Percentiles rank a stretch among this genome's conserved stretches.
Conservation (phyloP, 1,140 invertebrate genomes). For the Plutomurus gul region DNA sequence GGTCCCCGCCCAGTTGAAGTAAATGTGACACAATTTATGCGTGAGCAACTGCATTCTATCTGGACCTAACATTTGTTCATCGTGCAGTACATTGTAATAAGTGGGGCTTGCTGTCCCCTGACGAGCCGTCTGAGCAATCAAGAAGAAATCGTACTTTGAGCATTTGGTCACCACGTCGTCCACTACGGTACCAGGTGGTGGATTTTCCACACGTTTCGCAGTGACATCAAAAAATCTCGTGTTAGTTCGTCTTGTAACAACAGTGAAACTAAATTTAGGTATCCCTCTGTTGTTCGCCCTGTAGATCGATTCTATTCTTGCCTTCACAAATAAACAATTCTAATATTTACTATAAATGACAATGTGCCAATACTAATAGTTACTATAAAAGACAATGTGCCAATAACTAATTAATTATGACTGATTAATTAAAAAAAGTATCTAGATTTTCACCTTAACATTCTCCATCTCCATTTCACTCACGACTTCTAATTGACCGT, state of each 20-base stretch:
- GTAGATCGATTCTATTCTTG: background rate
- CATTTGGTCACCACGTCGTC: conserved; percentile 73
- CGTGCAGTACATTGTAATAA: conserved; percentile 64
- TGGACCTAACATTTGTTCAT: conserved; percentile 58
- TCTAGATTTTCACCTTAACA: background rate
- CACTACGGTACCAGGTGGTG: conserved; percentile 78
- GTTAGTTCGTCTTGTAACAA: conserved; percentile 91
- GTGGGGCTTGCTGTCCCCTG: conserved; percentile 66
- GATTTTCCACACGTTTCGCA: conserved; percentile 67
- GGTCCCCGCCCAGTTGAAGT: conserved; percentile 66
- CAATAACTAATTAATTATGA: background rate
- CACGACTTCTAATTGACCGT: conserved; percentile 76
- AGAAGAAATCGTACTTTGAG: conserved; percentile 63
- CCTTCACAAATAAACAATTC: no score
- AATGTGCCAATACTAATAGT: no score
- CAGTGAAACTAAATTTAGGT: conserved; percentile 74
- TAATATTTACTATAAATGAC: no score
- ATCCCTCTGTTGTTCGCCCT: conserved; percentile 48
- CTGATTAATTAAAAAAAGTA: background rate
- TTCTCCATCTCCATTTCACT: conserved; percentile 64
- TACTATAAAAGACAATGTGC: no score
- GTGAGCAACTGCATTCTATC: conserved; percentile 62
- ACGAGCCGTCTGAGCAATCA: conserved; percentile 63
- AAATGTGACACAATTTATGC: conserved; percentile 66
- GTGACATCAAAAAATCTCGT: conserved; percentile 68